phyloP scores from a whole-genome alignment of 2,888 invertebrate species.

The Parnassius smintheus region DNA sequence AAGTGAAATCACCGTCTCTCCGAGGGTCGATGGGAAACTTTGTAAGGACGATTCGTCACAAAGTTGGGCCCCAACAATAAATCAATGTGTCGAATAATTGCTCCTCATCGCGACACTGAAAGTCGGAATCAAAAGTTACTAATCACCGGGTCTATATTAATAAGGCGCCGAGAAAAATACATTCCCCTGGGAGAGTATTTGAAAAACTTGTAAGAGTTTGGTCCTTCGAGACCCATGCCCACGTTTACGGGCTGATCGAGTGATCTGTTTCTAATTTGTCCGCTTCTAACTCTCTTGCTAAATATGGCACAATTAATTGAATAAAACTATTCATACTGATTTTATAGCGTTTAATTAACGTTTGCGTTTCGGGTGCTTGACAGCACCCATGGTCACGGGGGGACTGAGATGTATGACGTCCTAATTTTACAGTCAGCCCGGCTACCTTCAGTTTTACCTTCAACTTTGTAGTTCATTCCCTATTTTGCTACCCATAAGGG shows the following conservation, averaged over 20 bases:
- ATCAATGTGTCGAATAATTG: conserved; percentile 79
- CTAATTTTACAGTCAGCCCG: too few relatives aligned
- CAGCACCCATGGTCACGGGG: too few relatives aligned
- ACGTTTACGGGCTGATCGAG: conserved; percentile 19
- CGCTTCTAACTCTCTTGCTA: conserved; percentile 1
- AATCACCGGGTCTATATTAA: conserved; percentile 72
- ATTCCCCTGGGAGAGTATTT: conserved; percentile 25
- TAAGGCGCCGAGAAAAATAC: conserved; percentile 46
- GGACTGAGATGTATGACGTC: too few relatives aligned
- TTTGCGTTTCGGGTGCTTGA: too few relatives aligned
- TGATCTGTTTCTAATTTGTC: conserved; percentile 14
- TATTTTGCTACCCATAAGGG: too few relatives aligned
- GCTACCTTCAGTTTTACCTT: too few relatives aligned
- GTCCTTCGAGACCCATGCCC: conserved; percentile 22
- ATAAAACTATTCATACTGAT: too few relatives aligned
- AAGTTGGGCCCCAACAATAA: conserved; percentile 69
- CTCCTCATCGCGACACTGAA: conserved; percentile 59
- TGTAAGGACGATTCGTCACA: conserved; percentile 49
- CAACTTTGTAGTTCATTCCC: too few relatives aligned
- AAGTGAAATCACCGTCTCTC: conserved; percentile 48
- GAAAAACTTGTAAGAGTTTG: conserved; percentile 24
- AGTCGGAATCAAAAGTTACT: conserved; percentile 73
- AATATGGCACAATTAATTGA: too few relatives aligned
- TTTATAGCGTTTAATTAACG: too few relatives aligned
- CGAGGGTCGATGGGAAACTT: conserved; percentile 47